phyloP scores from a whole-genome alignment of 2,888 invertebrate species.

The Leptinotarsa juncta region DNA sequence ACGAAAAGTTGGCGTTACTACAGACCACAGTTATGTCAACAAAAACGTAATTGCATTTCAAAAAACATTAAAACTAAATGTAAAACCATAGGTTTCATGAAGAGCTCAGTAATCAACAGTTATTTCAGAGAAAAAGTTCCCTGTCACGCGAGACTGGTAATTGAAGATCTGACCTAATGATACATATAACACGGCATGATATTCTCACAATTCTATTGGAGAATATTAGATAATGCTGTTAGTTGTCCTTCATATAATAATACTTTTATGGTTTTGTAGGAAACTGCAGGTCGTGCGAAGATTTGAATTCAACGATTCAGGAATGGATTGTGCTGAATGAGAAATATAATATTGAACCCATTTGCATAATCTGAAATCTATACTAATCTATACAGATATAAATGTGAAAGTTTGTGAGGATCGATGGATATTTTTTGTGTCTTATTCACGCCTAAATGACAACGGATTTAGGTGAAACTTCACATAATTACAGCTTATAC shows the following conservation, averaged over 20 bases:
- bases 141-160: constrained; percentile 22
- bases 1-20: background rate
- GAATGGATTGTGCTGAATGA: background rate
- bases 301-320: background rate
- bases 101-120: constrained; percentile 17
- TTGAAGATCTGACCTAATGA: constrained; percentile 37
- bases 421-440: too few relatives aligned
- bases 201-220: constrained; percentile 20
- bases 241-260: background rate
- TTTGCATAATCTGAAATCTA: background rate
- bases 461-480: too few relatives aligned
- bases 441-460: too few relatives aligned
- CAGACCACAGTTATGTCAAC: constrained; percentile 8
- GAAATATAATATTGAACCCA: background rate
- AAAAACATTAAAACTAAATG: background rate
- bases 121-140: constrained; percentile 4
- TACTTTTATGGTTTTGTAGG: background rate
- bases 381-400: background rate
- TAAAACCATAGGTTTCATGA: constrained; percentile 13
- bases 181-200: constrained; percentile 34
- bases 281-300: constrained; percentile 1
- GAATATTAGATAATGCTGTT: constrained; percentile 17
- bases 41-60: constrained; percentile 7
- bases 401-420: too few relatives aligned
- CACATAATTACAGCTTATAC: too few relatives aligned